Evolutionary conservation across 2,888 invertebrate species (phyloP).

Genomic region (Caenorhabditis japonica): DNA sequence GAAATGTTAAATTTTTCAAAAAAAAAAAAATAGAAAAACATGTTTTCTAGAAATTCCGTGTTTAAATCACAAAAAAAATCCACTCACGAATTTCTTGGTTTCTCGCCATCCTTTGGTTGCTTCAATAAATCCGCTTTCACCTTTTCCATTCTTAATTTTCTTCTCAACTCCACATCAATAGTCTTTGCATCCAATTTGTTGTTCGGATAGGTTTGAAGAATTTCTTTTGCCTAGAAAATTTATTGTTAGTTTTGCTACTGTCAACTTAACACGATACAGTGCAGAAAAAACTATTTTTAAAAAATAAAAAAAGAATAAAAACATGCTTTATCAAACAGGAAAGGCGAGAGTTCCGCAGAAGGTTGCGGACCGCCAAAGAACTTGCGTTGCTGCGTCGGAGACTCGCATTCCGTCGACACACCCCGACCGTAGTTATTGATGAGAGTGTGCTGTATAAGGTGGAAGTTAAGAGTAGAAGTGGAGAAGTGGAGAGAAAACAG

Average conservation of each 20-base stretch:
- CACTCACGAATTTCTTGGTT: conserved; percentile 41
- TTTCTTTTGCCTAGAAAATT: conserved; percentile 46
- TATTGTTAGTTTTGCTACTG: not conserved
- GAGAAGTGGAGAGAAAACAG: conserved; percentile 13
- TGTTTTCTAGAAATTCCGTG: too few species aligned
- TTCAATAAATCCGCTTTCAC: conserved; percentile 50
- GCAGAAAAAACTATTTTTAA: conserved; percentile 18
- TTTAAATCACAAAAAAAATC: too few species aligned
- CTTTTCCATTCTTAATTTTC: conserved; percentile 50
- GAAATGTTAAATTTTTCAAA: too few species aligned
- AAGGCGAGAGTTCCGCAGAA: conserved; percentile 71
- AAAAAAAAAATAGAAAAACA: too few species aligned
- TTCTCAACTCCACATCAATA: conserved; percentile 45
- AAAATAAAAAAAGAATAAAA: conserved; percentile 8
- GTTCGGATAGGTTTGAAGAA: conserved; percentile 50
- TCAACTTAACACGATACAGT: conserved; percentile 16
- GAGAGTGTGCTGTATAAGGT: conserved; percentile 50
- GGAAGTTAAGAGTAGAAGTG: conserved; percentile 38
- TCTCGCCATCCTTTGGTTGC: conserved; percentile 52
- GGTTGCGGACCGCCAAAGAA: conserved; percentile 76
- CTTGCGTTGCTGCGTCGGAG: conserved; percentile 65
- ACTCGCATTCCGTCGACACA: conserved; percentile 73
- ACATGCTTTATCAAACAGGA: conserved; percentile 74
- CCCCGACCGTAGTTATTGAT: conserved; percentile 73
- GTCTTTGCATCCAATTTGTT: conserved; percentile 40